phyloP scores from a whole-genome alignment of 1,140 invertebrate genomes.

The Zaprionus davidi region DNA sequence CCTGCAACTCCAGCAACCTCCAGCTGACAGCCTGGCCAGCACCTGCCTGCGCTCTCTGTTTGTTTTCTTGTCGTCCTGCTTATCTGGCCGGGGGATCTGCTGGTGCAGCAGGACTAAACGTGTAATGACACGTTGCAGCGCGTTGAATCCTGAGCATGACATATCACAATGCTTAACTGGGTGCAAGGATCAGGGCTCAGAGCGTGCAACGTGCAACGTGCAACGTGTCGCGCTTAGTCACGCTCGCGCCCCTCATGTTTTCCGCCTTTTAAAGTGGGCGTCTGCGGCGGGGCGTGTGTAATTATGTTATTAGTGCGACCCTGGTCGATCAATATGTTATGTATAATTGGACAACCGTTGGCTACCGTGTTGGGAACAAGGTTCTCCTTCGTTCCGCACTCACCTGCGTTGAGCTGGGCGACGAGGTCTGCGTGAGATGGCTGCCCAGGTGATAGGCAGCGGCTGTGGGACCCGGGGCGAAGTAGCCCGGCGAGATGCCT shows the following conservation, averaged over 20 bases:
- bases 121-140: conserved; percentile 70
- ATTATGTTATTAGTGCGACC: conserved; percentile 78
- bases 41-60: conserved; percentile 50
- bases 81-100: conserved; percentile 36
- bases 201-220: background rate
- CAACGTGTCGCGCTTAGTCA: conserved; percentile 71
- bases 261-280: conserved; percentile 82
- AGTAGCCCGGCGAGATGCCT: conserved; percentile 84
- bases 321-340: conserved; percentile 25
- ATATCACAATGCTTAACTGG: conserved; percentile 51
- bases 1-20: background rate
- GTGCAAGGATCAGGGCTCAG: conserved; percentile 26
- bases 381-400: conserved; percentile 50
- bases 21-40: conserved; percentile 23
- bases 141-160: conserved; percentile 70
- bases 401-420: conserved; percentile 83
- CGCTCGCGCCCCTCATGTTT: conserved; percentile 50
- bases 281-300: conserved; percentile 68
- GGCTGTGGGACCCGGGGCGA: conserved; percentile 82
- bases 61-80: conserved; percentile 41
- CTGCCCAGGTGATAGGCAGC: conserved; percentile 84
- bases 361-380: conserved; percentile 68
- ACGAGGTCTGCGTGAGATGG: conserved; percentile 83
- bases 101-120: conserved; percentile 49
- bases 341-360: conserved; percentile 64